Base-by-base conservation (phyloP, 2,113 vertebrate genomes). In the Typhlomys cinereus region DNA sequence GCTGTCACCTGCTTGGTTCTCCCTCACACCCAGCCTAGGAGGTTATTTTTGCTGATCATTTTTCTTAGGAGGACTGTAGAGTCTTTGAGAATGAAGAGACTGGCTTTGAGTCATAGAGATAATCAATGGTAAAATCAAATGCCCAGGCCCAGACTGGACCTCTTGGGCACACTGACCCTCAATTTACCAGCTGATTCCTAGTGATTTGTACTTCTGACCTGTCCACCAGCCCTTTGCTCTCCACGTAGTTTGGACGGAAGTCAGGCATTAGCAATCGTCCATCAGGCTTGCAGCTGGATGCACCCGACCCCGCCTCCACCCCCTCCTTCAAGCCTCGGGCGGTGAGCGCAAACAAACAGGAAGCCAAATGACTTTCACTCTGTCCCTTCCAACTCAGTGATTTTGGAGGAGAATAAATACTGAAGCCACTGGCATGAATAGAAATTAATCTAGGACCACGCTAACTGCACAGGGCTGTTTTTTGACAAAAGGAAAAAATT, bases 391-490 rank as follows among this genome's bases (percentile, higher is more conserved):
- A 95, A 92, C 90, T 95, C 95, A 95, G 90, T 95, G 96, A 94
- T 95, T 95, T 95, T 90, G 88, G 93, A 97, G 82, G 93, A 95
- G 93, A 96, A 97, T 95, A 97, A 97, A 95, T 95, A 96, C 93
- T 17, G 41, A 93, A 96, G 95, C 93, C 93, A 96, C 75, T 91
- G 93, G 92, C 95, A 87, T 97, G 96, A 96, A 96, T 95, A 96
- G 89, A 96, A 97, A 96, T 96, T 97, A 96, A 95, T 96, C 92
- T 36, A 95, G 84, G 94, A 84, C 86, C 2, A 0, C 91, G 75
- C 75, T 95, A 96, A 94, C 79, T 82, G 95, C 66, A 86, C 67
- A 84, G 86, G 27, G 92, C 89, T 96, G 79, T 79, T 95, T 97
- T 95, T 97, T 90, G 46, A 95, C 89, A 89, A 62, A 59, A 48